Evolutionary conservation across 2,888 invertebrate genomes (phyloP), one percentile per base, ranked within the genome.

Genomic region (Epiperipatus broadwayi): DNA sequence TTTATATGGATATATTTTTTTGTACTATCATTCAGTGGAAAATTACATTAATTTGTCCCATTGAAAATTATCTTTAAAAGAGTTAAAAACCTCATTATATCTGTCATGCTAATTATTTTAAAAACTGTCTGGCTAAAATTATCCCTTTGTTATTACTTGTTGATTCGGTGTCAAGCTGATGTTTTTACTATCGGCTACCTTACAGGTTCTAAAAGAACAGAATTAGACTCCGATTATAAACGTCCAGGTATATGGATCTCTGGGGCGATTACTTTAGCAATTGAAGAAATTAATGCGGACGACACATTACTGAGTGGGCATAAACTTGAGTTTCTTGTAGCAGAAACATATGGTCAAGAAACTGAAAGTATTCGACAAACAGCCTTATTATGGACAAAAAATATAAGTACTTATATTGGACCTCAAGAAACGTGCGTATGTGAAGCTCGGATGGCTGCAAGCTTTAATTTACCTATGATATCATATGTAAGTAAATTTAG

Each of bases 401-500:
- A 84, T 52, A 73, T 89, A 38, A 75, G 79, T 2, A 87, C 73
- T 22, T 85, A 81, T 56, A 79, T 91, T 48, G 89, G 87, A 1
- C 80, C 80, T 0, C 79, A 80, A 54, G 83, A 83, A 57, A 80
- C 84, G 0, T 85, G 89, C 58, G 73, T 81, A 15, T 84, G 87
- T 58, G 89, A 91, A 60, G 89, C 81, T 0, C 72, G 79, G 47
- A 78, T 91, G 73, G 87, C 89, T 0, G 78, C 85, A 1, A 78
- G 85, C 29, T 85, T 89, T 62, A 85, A 89, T 59, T 64, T 87
- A 35, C 85, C 87, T 4, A 89, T 91, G 89, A 78, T 89, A 54
- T 89, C 89, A 47, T 89, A 89, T 57, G 89, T 89, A 63, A 76
- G 83, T 75, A 50, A n/a, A n/a, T n/a, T n/a, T n/a, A n/a, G n/a